Base-by-base conservation (phyloP, 2,888 invertebrate species). In the Argyresthia albistria region DNA sequence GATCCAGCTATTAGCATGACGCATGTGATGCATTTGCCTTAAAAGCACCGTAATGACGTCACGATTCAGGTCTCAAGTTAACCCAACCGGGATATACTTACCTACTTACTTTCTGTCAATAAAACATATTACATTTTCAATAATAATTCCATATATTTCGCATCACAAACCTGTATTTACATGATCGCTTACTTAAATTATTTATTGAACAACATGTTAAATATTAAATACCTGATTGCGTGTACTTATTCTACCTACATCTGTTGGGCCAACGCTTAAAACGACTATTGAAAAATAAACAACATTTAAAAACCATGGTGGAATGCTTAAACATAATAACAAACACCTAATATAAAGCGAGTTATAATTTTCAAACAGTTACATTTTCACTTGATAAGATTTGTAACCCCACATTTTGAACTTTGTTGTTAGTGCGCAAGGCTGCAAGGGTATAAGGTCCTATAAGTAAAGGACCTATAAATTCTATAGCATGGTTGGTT, bases 81-180 rank as follows among this genome's bases (percentile, higher is more conserved):
- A n/a, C n/a, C n/a, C n/a, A n/a, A n/a, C n/a, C n/a, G n/a, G n/a
- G n/a, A n/a, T n/a, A n/a, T n/a, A n/a, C n/a, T n/a, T n/a, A n/a
- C n/a, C n/a, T 25, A 25, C 3, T 25, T 25, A 6, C 6, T 6
- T 4, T 6, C 25, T 2, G 6, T 25, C 25, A 25, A 25, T 25
- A 53, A 48, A 36, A 49, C 35, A 48, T 15, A 56, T 35, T 25
- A 55, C 58, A 52, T 51, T 57, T 58, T 76, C 73, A 78, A 74
- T 82, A 81, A 79, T 83, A 76, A 73, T 76, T 73, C 65, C 73
- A 67, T 70, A 75, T 80, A 79, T 77, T 76, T 79, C 73, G 74
- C 71, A 76, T 78, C 80, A 80, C 78, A 80, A 82, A 81, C 74
- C 81, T 83, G 78, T 86, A 86, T 86, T 84, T 86, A 86, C 86